Evolutionary conservation across 2,888 invertebrate species (phyloP).

Genomic region (Synergus umbraculus): DNA sequence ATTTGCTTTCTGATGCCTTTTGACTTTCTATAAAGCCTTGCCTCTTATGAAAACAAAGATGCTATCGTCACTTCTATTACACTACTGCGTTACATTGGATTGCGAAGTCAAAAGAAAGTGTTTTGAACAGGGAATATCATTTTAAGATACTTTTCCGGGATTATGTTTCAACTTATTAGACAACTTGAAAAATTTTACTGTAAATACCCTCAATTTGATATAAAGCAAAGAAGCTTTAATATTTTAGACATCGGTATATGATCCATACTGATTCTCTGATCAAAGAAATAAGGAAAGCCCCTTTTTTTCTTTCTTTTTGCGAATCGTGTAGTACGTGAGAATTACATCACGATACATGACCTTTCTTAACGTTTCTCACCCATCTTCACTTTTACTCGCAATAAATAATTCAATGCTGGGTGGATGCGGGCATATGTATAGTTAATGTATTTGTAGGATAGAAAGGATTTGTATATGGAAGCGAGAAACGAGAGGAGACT

Average conservation of each 20-base stretch:
- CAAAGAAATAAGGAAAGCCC: conserved; percentile 47
- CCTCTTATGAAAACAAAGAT: conserved; percentile 46
- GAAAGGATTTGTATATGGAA: conserved; percentile 38
- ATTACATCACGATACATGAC: conserved; percentile 60
- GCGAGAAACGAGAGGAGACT: conserved; percentile 6
- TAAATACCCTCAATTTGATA: background rate
- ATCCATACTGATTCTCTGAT: conserved; percentile 22
- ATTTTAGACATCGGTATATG: background rate
- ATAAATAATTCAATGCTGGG: conserved; percentile 52
- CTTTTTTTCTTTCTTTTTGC: conserved; percentile 48
- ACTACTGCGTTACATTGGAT: conserved; percentile 50
- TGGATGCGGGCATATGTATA: conserved; percentile 34
- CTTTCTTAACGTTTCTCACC: conserved; percentile 61
- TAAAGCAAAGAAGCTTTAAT: background rate
- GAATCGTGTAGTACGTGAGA: conserved; percentile 54
- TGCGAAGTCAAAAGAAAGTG: conserved; percentile 45
- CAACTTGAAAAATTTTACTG: no score
- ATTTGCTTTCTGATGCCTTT: conserved; percentile 10
- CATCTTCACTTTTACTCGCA: conserved; percentile 64
- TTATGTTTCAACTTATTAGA: background rate
- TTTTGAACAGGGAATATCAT: background rate
- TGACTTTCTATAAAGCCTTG: conserved; percentile 45
- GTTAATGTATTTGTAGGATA: conserved; percentile 23
- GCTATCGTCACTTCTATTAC: conserved; percentile 50
- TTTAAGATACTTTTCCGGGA: background rate